phyloP scores from a whole-genome alignment of 2,797 vertebrate species.

The Pampus argenteus region DNA sequence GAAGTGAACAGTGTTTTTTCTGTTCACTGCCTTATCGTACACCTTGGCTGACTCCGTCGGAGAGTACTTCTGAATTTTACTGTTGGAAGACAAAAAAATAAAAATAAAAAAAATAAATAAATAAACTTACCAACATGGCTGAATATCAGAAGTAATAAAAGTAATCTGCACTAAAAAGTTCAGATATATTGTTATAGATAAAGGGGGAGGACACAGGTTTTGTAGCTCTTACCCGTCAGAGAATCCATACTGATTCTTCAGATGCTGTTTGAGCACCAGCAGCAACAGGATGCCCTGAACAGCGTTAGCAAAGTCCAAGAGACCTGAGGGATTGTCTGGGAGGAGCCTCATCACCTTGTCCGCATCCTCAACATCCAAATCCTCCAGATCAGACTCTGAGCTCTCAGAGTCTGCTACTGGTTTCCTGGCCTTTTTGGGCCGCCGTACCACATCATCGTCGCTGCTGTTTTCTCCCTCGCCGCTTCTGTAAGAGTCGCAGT shows the following conservation, averaged over 20 bases:
- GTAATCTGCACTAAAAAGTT: not conserved
- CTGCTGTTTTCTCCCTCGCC: conserved; percentile 65
- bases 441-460: conserved; percentile 82
- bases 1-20: conserved; percentile 92
- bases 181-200: not conserved
- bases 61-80: conserved; percentile 99
- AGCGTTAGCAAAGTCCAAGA: conserved; percentile 96
- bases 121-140: not conserved
- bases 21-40: conserved; percentile 97
- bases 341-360: conserved; percentile 94
- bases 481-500: conserved; percentile 74
- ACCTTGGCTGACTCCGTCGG: conserved; percentile 98
- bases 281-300: conserved; percentile 97
- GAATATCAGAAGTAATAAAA: conserved; percentile 10
- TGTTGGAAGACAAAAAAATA: conserved; percentile 68
- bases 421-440: conserved; percentile 88
- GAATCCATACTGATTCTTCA: conserved; percentile 98
- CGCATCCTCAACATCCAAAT: conserved; percentile 90
- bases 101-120: too few species aligned
- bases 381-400: conserved; percentile 89
- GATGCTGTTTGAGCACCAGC: conserved; percentile 96
- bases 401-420: conserved; percentile 81
- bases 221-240: conserved; percentile 90
- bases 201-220: not conserved
- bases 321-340: conserved; percentile 90